Conservation (phyloP, 2,888 invertebrate species). For the Poecilus cupreus region DNA sequence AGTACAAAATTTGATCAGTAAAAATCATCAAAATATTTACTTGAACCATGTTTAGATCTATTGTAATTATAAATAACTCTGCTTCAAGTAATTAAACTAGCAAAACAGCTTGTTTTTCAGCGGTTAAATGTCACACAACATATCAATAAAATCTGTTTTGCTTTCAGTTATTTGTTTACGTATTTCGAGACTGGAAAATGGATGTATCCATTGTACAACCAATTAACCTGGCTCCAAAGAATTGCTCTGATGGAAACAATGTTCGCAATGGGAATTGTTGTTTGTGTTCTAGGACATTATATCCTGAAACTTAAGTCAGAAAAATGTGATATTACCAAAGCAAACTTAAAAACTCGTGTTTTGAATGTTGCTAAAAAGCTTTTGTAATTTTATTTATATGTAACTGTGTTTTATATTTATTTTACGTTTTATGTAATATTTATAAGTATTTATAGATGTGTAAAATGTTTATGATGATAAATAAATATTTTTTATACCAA, state of each 20-base stretch:
- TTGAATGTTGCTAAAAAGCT: constrained; percentile 38
- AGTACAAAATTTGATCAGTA: not conserved
- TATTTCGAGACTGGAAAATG: constrained; percentile 66
- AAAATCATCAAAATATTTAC: too few relatives aligned
- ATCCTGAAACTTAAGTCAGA: constrained; percentile 57
- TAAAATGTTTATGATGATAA: not conserved
- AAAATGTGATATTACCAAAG: constrained; percentile 39
- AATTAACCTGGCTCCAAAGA: constrained; percentile 63
- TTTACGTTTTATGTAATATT: not conserved
- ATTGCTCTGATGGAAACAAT: constrained; percentile 47
- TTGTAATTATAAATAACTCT: too few relatives aligned
- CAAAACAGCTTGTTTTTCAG: too few relatives aligned
- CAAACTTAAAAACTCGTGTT: constrained; percentile 47
- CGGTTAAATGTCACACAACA: too few relatives aligned
- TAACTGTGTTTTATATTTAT: not conserved
- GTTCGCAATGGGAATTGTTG: constrained; percentile 35
- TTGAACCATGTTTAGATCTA: too few relatives aligned
- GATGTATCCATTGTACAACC: constrained; percentile 66
- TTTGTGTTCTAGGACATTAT: constrained; percentile 39
- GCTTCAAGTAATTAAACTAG: too few relatives aligned
- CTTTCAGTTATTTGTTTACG: constrained; percentile 65
- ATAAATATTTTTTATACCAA: not conserved
- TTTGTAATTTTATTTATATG: constrained; percentile 27
- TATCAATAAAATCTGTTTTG: constrained; percentile 33
- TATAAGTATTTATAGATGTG: not conserved